Evolutionary conservation across 2,888 invertebrate genomes (phyloP).

Genomic region (Polia nebulosa): DNA sequence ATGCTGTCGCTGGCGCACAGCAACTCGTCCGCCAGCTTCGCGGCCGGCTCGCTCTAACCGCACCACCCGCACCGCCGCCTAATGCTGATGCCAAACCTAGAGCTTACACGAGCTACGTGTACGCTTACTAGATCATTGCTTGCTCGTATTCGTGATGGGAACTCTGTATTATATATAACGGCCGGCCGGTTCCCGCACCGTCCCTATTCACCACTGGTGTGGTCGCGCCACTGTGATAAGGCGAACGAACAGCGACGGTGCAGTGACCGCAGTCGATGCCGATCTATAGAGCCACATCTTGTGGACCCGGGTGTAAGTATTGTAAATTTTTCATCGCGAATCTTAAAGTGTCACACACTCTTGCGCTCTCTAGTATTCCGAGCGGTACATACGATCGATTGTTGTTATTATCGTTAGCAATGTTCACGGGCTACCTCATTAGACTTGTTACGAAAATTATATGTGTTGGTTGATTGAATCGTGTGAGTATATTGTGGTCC

Average conservation of each 20-base stretch:
- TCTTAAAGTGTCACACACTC: constrained; percentile 57
- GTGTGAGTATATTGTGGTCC: constrained; percentile 64
- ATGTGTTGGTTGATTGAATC: constrained; percentile 63
- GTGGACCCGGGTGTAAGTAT: constrained; percentile 63
- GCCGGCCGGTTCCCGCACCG: constrained; percentile 28
- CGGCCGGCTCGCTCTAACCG: constrained; percentile 94
- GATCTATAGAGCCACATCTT: constrained; percentile 33
- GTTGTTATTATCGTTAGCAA: constrained; percentile 65
- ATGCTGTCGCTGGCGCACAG: constrained; percentile 98
- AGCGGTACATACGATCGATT: constrained; percentile 65
- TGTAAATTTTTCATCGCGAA: constrained; percentile 62
- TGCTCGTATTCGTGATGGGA: constrained; percentile 54
- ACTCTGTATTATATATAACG: constrained; percentile 25
- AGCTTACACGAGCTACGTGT: constrained; percentile 49
- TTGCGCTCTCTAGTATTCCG: constrained; percentile 63
- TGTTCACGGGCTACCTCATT: constrained; percentile 72
- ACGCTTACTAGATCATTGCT: constrained; percentile 61
- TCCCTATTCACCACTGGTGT: constrained; percentile 12
- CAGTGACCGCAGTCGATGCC: constrained; percentile 22
- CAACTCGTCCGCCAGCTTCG: constrained; percentile 98
- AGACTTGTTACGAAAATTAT: constrained; percentile 68
- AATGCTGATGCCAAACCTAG: constrained; percentile 64
- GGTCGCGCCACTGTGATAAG: constrained; percentile 58
- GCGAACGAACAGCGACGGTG: constrained; percentile 34
- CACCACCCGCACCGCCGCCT: constrained; percentile 44